phyloP scores from a whole-genome alignment of 2,113 vertebrate genomes.

The Lophura nycthemera region DNA sequence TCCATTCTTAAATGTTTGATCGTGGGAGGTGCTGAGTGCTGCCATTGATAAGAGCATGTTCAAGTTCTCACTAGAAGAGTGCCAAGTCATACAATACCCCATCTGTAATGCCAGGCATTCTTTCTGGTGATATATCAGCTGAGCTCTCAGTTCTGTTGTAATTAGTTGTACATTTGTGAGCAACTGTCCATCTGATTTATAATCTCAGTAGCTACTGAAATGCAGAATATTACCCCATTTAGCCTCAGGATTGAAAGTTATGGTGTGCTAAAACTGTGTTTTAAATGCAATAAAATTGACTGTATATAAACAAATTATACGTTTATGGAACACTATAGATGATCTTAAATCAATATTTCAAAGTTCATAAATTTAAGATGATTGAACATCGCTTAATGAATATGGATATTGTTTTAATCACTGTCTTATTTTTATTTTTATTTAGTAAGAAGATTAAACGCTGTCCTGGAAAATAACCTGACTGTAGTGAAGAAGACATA shows the following conservation, averaged over 20 bases:
- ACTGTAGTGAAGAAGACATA: conserved; percentile 42
- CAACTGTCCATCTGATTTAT: conserved; percentile 58
- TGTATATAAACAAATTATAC: conserved; percentile 18
- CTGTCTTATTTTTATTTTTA: neutral
- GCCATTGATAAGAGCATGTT: neutral
- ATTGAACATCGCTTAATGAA: neutral
- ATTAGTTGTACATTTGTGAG: conserved; percentile 62
- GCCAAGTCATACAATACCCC: neutral
- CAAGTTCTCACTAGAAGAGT: neutral
- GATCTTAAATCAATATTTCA: conserved; percentile 34
- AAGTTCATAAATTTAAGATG: conserved; percentile 34
- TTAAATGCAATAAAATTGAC: conserved; percentile 50
- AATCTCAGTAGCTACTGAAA: neutral
- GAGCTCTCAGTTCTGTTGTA: conserved; percentile 17
- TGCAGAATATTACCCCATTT: conserved; percentile 11
- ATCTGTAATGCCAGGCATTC: conserved; percentile 30
- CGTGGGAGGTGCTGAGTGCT: neutral
- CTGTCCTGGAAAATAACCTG: conserved; percentile 65
- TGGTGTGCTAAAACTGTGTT: conserved; percentile 20
- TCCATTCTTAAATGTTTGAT: conserved; percentile 29
- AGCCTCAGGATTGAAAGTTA: conserved; percentile 35
- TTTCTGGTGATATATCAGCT: conserved; percentile 12
- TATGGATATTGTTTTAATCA: conserved; percentile 32
- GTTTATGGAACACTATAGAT: conserved; percentile 3
- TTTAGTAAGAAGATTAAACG: conserved; percentile 56